These are phyloP conservation scores for Hyperoplus immaculatus DNA, from an alignment of 2,797 vertebrate species.

Conservation along the genomic window DNA sequence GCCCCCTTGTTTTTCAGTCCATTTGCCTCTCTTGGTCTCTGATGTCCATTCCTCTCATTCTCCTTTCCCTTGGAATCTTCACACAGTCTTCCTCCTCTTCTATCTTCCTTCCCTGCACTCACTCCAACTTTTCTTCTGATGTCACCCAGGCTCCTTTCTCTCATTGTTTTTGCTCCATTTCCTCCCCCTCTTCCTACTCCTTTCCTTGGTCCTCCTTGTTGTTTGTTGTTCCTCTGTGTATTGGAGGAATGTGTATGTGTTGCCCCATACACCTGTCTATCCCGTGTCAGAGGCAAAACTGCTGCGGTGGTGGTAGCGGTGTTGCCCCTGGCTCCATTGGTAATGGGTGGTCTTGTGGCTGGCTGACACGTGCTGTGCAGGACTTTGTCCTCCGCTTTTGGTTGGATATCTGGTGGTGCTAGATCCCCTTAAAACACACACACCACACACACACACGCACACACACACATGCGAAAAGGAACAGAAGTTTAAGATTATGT, in stretches of 20 bases:
- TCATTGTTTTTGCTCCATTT: constrained; percentile 51
- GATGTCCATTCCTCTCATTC: constrained; percentile 82
- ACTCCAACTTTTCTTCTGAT: constrained; percentile 55
- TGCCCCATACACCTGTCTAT: constrained; percentile 77
- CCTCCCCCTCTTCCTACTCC: constrained; percentile 53
- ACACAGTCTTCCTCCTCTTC: constrained; percentile 76
- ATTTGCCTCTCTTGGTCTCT: constrained; percentile 76
- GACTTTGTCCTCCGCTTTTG: constrained; percentile 91
- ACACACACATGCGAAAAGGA: constrained; percentile 45
- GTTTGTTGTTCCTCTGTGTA: constrained; percentile 66
- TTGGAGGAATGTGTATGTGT: constrained; percentile 67
- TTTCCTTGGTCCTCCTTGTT: constrained; percentile 55
- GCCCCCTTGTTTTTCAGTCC: constrained; percentile 50
- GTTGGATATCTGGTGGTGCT: constrained; percentile 86
- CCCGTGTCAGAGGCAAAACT: constrained; percentile 52
- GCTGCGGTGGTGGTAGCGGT: constrained; percentile 60
- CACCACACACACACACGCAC: neutral
- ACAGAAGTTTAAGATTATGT: constrained; percentile 68
- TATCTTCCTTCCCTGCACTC: constrained; percentile 63
- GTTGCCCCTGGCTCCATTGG: constrained; percentile 70
- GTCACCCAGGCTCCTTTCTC: constrained; percentile 62
- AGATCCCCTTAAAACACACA: constrained; percentile 85
- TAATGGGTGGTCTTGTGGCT: constrained; percentile 85
- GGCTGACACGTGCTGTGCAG: constrained; percentile 87
- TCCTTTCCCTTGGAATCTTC: constrained; percentile 71